Evolutionary conservation across 2,797 vertebrate species (phyloP), one percentile per base, ranked within the genome.

Genomic region (Pagetopsis macropterus): DNA sequence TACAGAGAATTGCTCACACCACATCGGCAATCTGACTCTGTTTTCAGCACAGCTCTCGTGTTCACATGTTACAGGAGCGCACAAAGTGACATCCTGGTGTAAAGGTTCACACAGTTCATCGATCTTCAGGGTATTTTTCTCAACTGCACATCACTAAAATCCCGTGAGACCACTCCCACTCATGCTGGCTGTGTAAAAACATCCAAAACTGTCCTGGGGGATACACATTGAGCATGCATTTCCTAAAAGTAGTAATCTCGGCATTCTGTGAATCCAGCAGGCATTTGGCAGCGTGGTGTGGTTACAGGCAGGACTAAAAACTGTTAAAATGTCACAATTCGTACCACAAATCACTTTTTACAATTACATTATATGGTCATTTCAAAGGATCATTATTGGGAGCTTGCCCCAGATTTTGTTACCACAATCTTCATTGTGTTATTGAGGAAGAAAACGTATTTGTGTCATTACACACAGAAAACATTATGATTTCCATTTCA

Each of bases 91-190:
- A 64, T 61, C 45, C 31, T 76, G 44, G 45, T 76, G 76, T 4
- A 9, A 74, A 83, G 46, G 65, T 81, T 72, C 65, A 69, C 65
- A 70, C 64, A 76, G 73, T 46, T 64, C 48, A 72, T 23, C 70
- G 54, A 70, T 70, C 69, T 80, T 66, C 10, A 40, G 64, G 73
- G 57, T 49, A 54, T 85, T 82, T 37, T 78, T 73, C 19, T 71
- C 51, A 43, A 41, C 48, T 59, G 44, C 51, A 52, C 49, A 46
- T 75, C 51, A 21, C 48, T 21, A 31, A 73, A 73, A 40, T 68
- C 54, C 45, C 67, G 23, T 54, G 37, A 63, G 48, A 84, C 49
- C 57, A 68, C 63, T 75, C 21, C 14, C 64, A 59, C 66, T 75
- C 62, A 66, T 67, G 33, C 60, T 48, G 58, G 57, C 21, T 73